These are phyloP conservation scores for Takifugu rubripes DNA, from an alignment of 2,797 vertebrate species.

Conservation along the genomic window DNA sequence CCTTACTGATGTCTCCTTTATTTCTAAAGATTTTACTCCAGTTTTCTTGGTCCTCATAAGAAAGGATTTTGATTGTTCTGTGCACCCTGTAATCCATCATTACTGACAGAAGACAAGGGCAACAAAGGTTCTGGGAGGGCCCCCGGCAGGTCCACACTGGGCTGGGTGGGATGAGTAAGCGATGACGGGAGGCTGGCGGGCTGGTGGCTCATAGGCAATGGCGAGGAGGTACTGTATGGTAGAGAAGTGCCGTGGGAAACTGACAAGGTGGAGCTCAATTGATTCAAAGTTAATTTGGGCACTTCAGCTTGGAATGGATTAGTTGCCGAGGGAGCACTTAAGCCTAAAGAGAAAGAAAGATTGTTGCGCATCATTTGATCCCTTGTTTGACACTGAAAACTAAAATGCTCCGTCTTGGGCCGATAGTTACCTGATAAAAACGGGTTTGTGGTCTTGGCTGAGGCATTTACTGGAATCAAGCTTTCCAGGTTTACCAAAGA, in stretches of 20 bases:
- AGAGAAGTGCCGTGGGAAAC: constrained; percentile 58
- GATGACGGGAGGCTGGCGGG: constrained; percentile 81
- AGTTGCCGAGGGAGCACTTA: constrained; percentile 78
- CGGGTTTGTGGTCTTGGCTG: constrained; percentile 83
- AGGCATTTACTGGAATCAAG: constrained; percentile 76
- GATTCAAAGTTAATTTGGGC: constrained; percentile 83
- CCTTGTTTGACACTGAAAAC: not conserved
- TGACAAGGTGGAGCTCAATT: constrained; percentile 78
- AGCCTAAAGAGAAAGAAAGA: constrained; percentile 60
- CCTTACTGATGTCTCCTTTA: constrained; percentile 27
- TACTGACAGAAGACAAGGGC: constrained; percentile 68
- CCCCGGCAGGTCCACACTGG: constrained; percentile 68
- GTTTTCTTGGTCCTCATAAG: constrained; percentile 65
- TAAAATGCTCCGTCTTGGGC: not conserved
- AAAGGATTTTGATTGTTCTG: constrained; percentile 77
- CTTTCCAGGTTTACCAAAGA: constrained; percentile 90
- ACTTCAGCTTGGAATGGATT: constrained; percentile 89
- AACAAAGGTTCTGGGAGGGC: constrained; percentile 83
- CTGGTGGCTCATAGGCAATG: constrained; percentile 81
- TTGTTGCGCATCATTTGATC: not conserved
- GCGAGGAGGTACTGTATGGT: constrained; percentile 79
- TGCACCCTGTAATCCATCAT: constrained; percentile 53
- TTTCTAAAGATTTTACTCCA: constrained; percentile 19
- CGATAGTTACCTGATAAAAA: constrained; percentile 76
- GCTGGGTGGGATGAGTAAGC: constrained; percentile 73